Percentiles rank a stretch among this genome's conserved stretches.
Evolutionary conservation across 2,113 vertebrate genomes (phyloP).

Genomic region (Calonectris borealis): DNA sequence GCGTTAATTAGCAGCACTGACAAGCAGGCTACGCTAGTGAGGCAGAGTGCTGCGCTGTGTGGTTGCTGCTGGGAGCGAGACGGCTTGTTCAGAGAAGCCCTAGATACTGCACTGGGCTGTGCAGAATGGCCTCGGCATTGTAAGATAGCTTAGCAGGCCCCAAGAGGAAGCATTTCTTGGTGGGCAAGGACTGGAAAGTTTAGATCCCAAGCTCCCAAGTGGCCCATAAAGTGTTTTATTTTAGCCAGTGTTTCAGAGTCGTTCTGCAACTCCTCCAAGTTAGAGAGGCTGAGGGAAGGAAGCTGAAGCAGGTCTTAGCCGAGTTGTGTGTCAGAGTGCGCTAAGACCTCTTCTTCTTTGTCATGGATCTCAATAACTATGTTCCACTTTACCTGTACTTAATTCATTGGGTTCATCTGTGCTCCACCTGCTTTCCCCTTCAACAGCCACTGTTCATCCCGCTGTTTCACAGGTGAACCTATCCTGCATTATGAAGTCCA

Average conservation of each 20-base stretch:
- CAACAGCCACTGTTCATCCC: background rate
- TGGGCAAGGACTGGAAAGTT: background rate
- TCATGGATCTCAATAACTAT: background rate
- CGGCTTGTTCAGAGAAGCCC: background rate
- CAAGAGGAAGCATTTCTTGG: background rate
- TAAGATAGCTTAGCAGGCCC: background rate
- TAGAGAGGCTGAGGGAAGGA: background rate
- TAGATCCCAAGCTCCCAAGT: background rate
- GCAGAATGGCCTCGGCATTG: background rate
- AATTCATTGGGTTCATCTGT: background rate
- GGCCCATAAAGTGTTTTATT: background rate
- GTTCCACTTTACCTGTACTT: background rate
- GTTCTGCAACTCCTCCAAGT: background rate
- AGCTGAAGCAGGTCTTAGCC: background rate
- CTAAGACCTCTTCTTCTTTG: background rate
- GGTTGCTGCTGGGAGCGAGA: background rate
- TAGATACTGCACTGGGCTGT: background rate
- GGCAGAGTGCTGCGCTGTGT: background rate
- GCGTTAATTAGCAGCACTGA: background rate
- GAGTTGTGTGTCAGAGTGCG: background rate
- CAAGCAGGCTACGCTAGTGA: background rate
- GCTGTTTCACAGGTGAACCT: background rate
- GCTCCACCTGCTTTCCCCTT: background rate
- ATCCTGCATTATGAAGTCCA: background rate
- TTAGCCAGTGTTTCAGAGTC: background rate